Percentiles rank a stretch among this genome's conserved stretches.
These are phyloP conservation scores for Papilio aristodemus DNA, from an alignment of 1,140 invertebrate species.

Conservation along the genomic window DNA sequence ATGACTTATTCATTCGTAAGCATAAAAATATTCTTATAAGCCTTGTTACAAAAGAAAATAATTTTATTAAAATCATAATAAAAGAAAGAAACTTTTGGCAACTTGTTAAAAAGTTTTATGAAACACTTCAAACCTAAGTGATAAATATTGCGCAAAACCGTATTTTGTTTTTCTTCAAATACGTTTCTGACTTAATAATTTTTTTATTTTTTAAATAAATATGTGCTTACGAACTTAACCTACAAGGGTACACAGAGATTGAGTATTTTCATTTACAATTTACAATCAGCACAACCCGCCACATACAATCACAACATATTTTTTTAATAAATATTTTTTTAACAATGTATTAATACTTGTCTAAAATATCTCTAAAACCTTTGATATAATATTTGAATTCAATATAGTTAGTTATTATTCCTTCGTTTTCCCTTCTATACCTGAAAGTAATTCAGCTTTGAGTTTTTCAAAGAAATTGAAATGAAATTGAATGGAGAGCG, in stretches of 20 bases:
- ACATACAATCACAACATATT: too few relatives aligned
- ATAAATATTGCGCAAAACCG: slow-evolving; percentile 4
- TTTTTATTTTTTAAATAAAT: background rate
- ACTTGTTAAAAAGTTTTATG: slow-evolving; percentile 16
- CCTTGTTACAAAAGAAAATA: background rate
- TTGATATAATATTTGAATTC: background rate
- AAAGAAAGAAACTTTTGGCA: background rate
- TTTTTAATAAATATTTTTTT: too few relatives aligned
- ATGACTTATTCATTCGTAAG: too few relatives aligned
- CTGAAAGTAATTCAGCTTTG: background rate
- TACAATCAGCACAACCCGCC: too few relatives aligned
- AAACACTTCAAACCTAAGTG: slow-evolving; percentile 1
- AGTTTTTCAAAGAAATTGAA: background rate
- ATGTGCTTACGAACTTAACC: too few relatives aligned
- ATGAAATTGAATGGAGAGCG: background rate
- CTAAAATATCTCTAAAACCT: background rate
- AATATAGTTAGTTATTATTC: background rate
- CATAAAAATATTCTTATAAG: too few relatives aligned
- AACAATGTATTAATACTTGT: too few relatives aligned
- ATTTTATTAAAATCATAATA: background rate
- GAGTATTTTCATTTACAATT: too few relatives aligned
- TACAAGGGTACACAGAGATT: too few relatives aligned
- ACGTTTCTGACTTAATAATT: background rate
- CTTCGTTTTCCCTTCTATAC: background rate
- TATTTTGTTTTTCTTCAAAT: background rate